These are phyloP conservation scores for Shargacucullia verbasci DNA, from an alignment of 2,888 invertebrate species.

Conservation along the genomic window DNA sequence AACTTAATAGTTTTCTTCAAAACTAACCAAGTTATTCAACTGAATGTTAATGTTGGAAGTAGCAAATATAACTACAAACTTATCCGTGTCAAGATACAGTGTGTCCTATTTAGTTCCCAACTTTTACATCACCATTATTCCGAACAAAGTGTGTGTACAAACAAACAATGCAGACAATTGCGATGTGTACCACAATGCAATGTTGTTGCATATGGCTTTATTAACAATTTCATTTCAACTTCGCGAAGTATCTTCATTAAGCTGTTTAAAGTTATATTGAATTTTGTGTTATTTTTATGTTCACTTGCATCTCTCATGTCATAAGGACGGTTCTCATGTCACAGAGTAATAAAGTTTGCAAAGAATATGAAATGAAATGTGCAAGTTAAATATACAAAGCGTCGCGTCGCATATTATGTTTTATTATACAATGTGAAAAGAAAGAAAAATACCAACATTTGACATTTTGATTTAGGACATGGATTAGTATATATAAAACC, in stretches of 20 bases:
- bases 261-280: conserved; percentile 33
- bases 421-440: too few species aligned
- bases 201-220: conserved; percentile 54
- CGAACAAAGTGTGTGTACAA: conserved; percentile 30
- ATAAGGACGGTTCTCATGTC: not conserved
- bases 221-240: conserved; percentile 58
- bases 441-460: too few species aligned
- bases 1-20: not conserved
- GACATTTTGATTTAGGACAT: too few species aligned
- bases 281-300: conserved; percentile 28
- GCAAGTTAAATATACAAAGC: too few species aligned
- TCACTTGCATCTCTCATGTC: conserved; percentile 5
- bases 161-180: conserved; percentile 54
- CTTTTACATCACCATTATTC: conserved; percentile 41
- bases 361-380: conserved; percentile 6
- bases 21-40: conserved; percentile 6
- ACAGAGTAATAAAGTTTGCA: conserved; percentile 12
- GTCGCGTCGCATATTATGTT: too few species aligned
- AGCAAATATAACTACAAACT: conserved; percentile 17
- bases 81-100: conserved; percentile 38
- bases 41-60: conserved; percentile 9
- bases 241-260: conserved; percentile 48
- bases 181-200: conserved; percentile 47
- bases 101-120: conserved; percentile 42
- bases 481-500: too few species aligned